Conservation (phyloP, 2,888 invertebrate species). For the Parochlus steinenii region DNA sequence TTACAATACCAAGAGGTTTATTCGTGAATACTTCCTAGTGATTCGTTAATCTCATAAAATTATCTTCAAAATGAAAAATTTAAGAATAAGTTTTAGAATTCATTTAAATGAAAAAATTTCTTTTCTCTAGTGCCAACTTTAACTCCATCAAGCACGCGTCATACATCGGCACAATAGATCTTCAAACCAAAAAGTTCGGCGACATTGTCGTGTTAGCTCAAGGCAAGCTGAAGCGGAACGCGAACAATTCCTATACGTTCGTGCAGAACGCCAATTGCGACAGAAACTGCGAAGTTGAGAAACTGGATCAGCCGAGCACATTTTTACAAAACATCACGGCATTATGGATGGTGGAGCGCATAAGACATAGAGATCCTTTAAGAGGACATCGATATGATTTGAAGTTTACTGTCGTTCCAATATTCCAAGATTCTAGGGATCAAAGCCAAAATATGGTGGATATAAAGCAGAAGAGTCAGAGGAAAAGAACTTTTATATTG, state of each 20-base stretch:
- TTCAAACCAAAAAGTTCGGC: slow-evolving; percentile 34
- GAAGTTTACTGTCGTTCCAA: slow-evolving; percentile 46
- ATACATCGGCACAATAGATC: slow-evolving; percentile 27
- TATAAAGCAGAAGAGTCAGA: slow-evolving; percentile 18
- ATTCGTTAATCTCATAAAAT: slow-evolving; percentile 1
- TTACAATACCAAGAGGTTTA: background rate
- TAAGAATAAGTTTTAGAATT: background rate
- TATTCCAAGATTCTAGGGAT: slow-evolving; percentile 20
- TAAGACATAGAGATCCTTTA: slow-evolving; percentile 40
- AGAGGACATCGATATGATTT: slow-evolving; percentile 42
- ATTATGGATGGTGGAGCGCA: slow-evolving; percentile 50
- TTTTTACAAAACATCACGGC: slow-evolving; percentile 33
- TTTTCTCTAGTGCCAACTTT: slow-evolving; percentile 34
- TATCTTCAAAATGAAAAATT: background rate
- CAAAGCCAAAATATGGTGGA: slow-evolving; percentile 8
- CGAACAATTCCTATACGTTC: slow-evolving; percentile 36
- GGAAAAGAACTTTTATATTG: slow-evolving; percentile 45
- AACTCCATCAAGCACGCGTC: slow-evolving; percentile 22
- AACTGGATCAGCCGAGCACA: slow-evolving; percentile 12
- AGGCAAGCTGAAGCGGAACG: slow-evolving; percentile 39
- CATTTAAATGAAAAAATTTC: slow-evolving; percentile 9
- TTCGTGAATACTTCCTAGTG: background rate
- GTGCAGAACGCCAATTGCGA: slow-evolving; percentile 14
- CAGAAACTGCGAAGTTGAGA: slow-evolving; percentile 19
- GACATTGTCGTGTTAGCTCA: slow-evolving; percentile 47